Evolutionary conservation across 2,797 vertebrate genomes (phyloP).

Genomic region (Anolis apletophallus): DNA sequence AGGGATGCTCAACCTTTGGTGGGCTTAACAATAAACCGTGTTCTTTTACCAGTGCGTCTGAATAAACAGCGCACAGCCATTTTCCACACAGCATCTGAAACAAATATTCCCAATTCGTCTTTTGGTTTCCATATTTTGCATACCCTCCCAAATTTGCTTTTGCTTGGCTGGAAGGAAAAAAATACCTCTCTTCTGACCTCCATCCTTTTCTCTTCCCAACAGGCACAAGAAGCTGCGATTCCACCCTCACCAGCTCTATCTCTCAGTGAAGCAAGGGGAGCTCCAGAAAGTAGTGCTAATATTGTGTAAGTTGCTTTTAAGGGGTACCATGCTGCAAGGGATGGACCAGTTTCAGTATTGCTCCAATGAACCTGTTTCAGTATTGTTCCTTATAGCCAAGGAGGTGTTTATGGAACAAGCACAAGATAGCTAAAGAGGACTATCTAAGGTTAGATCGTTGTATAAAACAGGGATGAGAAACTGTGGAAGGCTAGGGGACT

Average conservation of each 20-base stretch:
- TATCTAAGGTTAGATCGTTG: neutral
- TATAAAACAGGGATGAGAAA: neutral
- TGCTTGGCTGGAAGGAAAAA: neutral
- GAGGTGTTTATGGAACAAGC: too few relatives aligned
- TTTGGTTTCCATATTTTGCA: neutral
- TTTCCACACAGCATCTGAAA: too few relatives aligned
- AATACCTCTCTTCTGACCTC: neutral
- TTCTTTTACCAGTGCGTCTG: too few relatives aligned
- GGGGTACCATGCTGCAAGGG: neutral
- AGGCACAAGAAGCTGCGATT: conserved; percentile 91
- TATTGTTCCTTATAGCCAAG: too few relatives aligned
- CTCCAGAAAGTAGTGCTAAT: conserved; percentile 93
- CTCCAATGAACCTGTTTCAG: too few relatives aligned
- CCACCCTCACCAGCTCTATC: conserved; percentile 91
- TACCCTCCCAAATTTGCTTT: neutral
- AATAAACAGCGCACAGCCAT: too few relatives aligned
- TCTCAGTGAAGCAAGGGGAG: conserved; percentile 91
- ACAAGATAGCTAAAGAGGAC: too few relatives aligned
- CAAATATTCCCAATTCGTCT: neutral
- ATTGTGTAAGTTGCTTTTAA: conserved; percentile 83
- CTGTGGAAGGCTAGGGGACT: neutral
- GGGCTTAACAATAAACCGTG: too few relatives aligned
- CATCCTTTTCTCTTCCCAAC: neutral
- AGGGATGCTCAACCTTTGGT: too few relatives aligned
- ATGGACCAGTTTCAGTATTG: too few relatives aligned